Evolutionary conservation across 2,113 vertebrate genomes (phyloP).

Genomic region (Prinia subflava): DNA sequence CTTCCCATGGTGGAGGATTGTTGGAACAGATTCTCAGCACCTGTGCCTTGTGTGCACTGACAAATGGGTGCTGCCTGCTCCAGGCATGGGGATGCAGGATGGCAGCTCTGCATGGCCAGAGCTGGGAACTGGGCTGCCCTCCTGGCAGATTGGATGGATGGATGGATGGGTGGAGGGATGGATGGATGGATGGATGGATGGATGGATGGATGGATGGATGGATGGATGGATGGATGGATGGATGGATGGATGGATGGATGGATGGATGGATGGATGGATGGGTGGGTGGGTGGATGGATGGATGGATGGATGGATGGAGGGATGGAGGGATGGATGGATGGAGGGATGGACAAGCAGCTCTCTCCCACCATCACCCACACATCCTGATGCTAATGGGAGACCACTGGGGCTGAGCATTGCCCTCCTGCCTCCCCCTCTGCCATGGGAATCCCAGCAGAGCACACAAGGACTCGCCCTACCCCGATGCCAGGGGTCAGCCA

Average conservation of each 20-base stretch:
- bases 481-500: accelerated
- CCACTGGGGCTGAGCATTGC: background rate
- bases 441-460: background rate
- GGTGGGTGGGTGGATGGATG: background rate
- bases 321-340: background rate
- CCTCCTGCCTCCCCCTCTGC: background rate
- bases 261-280: background rate
- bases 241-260: accelerated
- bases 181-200: background rate
- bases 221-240: background rate
- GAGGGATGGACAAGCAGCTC: accelerated
- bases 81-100: background rate
- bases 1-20: background rate
- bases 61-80: background rate
- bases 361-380: accelerated
- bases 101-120: background rate
- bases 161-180: accelerated
- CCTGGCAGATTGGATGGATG: background rate
- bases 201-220: accelerated
- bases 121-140: background rate
- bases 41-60: accelerated
- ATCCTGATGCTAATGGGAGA: background rate
- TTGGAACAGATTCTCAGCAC: background rate
- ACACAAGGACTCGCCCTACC: background rate
- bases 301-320: background rate